phyloP scores from a whole-genome alignment of 2,113 vertebrate genomes.

The Uria aalge region DNA sequence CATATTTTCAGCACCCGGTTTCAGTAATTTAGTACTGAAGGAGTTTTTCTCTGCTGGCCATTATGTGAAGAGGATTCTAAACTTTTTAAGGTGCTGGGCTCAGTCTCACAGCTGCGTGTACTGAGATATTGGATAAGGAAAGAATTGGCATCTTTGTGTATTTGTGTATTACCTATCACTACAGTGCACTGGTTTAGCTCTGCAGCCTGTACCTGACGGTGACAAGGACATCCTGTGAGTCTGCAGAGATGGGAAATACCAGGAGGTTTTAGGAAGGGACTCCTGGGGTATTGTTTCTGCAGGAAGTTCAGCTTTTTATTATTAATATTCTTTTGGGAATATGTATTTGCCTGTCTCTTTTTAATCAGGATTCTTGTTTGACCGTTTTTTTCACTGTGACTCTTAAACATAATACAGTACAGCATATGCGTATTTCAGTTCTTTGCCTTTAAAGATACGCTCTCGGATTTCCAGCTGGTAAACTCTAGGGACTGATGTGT shows the following conservation, averaged over 20 bases:
- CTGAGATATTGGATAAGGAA: background rate
- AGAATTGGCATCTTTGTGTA: background rate
- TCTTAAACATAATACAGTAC: background rate
- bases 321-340: background rate
- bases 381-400: background rate
- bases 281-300: background rate
- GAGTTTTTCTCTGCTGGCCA: background rate
- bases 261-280: background rate
- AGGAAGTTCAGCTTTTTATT: background rate
- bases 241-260: background rate
- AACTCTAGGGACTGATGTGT: background rate
- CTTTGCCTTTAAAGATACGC: background rate
- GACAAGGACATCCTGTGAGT: no score
- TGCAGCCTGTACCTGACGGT: background rate
- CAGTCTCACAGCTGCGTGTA: background rate
- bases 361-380: background rate
- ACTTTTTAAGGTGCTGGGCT: background rate
- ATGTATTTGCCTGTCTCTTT: background rate
- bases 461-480: background rate
- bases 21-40: background rate
- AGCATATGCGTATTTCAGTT: background rate
- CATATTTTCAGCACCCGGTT: accelerated
- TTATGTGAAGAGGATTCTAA: background rate
- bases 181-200: background rate
- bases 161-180: background rate